phyloP scores from a whole-genome alignment of 2,113 vertebrate genomes.

The human region GRCh38 chr19:57071501-57072000 shows the following conservation, averaged over 20 bases:
- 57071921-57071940: not conserved
- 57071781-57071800: not conserved
- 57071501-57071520: accelerated
- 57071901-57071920: not conserved
- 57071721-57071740: not conserved
- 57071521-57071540: not conserved
- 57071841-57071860: not conserved
- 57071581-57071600: not conserved
- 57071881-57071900: not conserved
- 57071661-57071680: not conserved
- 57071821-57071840: not conserved
- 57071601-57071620: accelerated
- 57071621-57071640: not conserved
- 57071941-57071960: not conserved
- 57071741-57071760: not conserved
- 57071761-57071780: not conserved
- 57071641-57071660: slow-evolving; percentile 31
- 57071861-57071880: accelerated
- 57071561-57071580: not conserved
- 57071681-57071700: not conserved
- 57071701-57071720: not conserved
- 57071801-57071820: accelerated
- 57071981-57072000: not conserved
- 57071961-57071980: not conserved
- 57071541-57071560: not conserved